Evolutionary conservation across 2,113 vertebrate species (phyloP).

Genomic region (Pangasianodon gigas): DNA sequence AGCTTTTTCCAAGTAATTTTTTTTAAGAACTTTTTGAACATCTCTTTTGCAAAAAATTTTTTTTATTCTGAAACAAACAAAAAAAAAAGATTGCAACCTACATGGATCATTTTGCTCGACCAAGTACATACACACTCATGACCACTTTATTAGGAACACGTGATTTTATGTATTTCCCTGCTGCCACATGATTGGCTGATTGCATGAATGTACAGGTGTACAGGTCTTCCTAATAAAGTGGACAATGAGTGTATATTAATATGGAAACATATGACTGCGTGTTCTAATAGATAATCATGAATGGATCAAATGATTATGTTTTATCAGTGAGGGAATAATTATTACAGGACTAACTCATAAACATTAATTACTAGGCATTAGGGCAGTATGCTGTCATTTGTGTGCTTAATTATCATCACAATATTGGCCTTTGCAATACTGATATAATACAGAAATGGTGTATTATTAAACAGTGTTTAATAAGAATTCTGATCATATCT

Average conservation of each 20-base stretch:
- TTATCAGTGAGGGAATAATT: background rate
- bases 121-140: background rate
- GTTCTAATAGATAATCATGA: background rate
- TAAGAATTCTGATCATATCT: background rate
- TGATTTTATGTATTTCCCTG: background rate
- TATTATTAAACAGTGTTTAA: background rate
- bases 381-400: background rate
- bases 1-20: background rate
- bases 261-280: background rate
- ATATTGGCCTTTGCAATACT: background rate
- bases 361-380: background rate
- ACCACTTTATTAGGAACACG: slow-evolving; percentile 1
- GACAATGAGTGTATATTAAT: background rate
- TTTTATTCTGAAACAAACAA: background rate
- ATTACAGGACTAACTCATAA: background rate
- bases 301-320: background rate
- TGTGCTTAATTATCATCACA: background rate
- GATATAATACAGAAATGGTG: background rate
- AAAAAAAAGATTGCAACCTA: background rate
- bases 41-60: background rate
- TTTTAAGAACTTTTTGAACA: background rate
- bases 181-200: background rate
- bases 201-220: background rate
- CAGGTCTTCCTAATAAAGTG: background rate
- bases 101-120: background rate